Conservation (phyloP, 2,888 invertebrate genomes). For the Lasioglossum zephyrum region DNA sequence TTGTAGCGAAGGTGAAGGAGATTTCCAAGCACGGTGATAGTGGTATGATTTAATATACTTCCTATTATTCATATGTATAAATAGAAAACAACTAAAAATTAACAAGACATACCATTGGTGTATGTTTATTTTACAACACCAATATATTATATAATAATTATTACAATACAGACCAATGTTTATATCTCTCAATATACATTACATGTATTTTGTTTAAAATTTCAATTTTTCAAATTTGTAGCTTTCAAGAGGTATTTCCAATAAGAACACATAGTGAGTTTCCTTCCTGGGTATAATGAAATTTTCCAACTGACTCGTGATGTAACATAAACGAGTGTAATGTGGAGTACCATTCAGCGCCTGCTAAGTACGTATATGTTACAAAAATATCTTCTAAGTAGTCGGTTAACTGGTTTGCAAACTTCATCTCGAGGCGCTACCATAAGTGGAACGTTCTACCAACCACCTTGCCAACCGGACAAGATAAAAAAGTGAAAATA, state of each 20-base stretch:
- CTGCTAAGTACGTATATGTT: not conserved
- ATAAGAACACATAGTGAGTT: not conserved
- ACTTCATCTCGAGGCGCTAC: slow-evolving; percentile 15
- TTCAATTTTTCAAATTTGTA: not conserved
- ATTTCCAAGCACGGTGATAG: not conserved
- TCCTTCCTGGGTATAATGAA: not conserved
- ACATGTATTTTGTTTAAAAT: too few species aligned
- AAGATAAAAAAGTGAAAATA: slow-evolving; percentile 29
- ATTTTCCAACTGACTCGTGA: not conserved
- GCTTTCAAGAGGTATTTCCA: not conserved
- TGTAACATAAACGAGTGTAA: not conserved
- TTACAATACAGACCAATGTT: too few species aligned
- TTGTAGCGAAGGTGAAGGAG: slow-evolving; percentile 2
- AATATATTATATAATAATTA: not conserved
- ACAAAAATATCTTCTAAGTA: slow-evolving; percentile 10
- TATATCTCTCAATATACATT: too few species aligned
- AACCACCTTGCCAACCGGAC: slow-evolving; percentile 19
- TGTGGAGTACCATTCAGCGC: not conserved
- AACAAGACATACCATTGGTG: not conserved
- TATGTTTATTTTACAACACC: not conserved
- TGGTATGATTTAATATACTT: not conserved
- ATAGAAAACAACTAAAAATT: not conserved
- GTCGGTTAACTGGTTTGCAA: slow-evolving; percentile 2
- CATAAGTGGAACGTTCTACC: not conserved
- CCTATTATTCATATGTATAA: not conserved